Evolutionary conservation across 2,888 invertebrate species (phyloP), one percentile per base, ranked within the genome.

Genomic region (Diabrotica balteata): DNA sequence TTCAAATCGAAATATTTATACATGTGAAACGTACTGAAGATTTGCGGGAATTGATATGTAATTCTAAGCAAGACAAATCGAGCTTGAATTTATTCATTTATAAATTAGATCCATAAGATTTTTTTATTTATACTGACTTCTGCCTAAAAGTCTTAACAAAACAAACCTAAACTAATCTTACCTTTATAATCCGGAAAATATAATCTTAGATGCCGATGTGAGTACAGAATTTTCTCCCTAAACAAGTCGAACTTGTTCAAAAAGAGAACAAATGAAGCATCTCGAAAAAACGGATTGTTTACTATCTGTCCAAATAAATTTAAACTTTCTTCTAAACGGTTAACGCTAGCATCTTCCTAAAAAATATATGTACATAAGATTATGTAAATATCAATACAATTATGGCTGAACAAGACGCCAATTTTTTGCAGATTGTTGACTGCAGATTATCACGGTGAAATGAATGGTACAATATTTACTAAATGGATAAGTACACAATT

Each of bases 191-290:
- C 88, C 1, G 88, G 85, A 80, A 89, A 88, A 80, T 89, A 90
- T 66, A 87, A 82, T 69, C 88, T 81, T 42, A 90, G 81, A 80
- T 89, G 90, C 67, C 90, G 81, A 68, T 87, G 87, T 10, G 90
- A 89, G 78, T 87, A 86, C 63, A 89, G 83, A 69, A 90, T 88
- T 82, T 90, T 90, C 75, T 90, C 89, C 69, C 88, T 84, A 78
- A 90, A 90, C 62, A 90, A 81, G 82, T 90, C 90, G 72, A 89
- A 85, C 80, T 90, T 90, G 80, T 90, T 90, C 68, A 90, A 82
- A 77, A 90, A 89, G 60, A 90, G 80, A 55, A 90, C 88, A 79
- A 89, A 88, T 0, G 88, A 87, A 4, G 89, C 88, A 42, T 87
- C 87, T 60, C 85, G 82, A 78, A 90, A 90, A 81, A 89, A 90